These are phyloP conservation scores for Drosophila vallismaia DNA, from an alignment of 2,888 invertebrate genomes.

Conservation along the genomic window DNA sequence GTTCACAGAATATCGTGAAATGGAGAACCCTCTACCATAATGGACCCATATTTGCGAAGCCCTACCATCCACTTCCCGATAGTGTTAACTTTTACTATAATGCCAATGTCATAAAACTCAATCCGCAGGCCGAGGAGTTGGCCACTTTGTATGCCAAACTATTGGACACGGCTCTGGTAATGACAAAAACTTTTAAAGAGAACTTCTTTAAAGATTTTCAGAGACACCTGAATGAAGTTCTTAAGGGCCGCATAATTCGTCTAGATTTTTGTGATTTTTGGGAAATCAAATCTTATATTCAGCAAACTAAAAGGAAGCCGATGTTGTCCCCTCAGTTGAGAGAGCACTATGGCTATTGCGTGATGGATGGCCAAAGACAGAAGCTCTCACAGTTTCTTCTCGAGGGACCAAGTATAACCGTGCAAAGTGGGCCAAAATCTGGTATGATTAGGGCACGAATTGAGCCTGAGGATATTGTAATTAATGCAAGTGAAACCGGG, in stretches of 20 bases:
- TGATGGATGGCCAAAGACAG: constrained; percentile 12
- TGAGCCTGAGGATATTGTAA: constrained; percentile 31
- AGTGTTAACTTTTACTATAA: constrained; percentile 24
- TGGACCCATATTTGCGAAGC: constrained; percentile 25
- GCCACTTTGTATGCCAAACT: constrained; percentile 35
- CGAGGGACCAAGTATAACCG: constrained; percentile 5
- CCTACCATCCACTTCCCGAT: constrained; percentile 15
- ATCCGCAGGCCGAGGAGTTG: constrained; percentile 36
- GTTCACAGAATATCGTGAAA: constrained; percentile 1
- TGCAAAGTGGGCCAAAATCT: neutral
- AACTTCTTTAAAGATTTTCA: constrained; percentile 37
- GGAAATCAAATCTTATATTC: neutral
- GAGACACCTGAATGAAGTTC: constrained; percentile 1
- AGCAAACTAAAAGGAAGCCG: neutral
- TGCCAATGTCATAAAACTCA: constrained; percentile 6
- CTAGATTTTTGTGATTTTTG: constrained; percentile 26
- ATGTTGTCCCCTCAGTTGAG: neutral
- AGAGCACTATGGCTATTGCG: constrained; percentile 6
- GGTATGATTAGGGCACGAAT: constrained; percentile 23
- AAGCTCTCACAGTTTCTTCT: constrained; percentile 1
- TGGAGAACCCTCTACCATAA: constrained; percentile 36
- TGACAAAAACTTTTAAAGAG: neutral
- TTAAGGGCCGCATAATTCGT: neutral
- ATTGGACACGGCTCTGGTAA: neutral
- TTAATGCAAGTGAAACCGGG: constrained; percentile 20